Evolutionary conservation across 2,113 vertebrate genomes (phyloP), one percentile per base, ranked within the genome.

Genomic region (Ptilonorhynchus violaceus): DNA sequence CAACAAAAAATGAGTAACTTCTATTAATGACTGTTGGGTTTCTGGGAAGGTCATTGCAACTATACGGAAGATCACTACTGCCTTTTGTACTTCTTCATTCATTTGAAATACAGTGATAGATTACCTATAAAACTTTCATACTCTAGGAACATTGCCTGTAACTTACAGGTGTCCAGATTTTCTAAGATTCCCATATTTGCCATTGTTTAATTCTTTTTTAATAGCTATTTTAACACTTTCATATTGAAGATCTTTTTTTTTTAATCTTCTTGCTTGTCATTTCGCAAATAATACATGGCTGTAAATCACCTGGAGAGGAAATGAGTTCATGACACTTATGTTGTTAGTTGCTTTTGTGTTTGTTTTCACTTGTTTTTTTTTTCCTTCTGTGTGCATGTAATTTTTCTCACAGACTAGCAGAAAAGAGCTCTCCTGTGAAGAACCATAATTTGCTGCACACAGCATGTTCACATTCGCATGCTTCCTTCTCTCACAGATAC

Each of bases 331-430:
- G 41, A 25, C 30, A 58, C 8, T 76, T 49, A 41, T 0, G 1
- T 8, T 39, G 37, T 46, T 35, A 30, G 13, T 5, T 68, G 24
- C 22, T 35, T 60, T 15, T n/a, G 8, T 22, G 20, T 5, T 37
- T 37, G 31, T 0, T 53, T 68, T 47, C 35, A 8, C 13, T 30
- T 35, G 19, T 4, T 5, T 9, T 44, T 62, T 60, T 22, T 22
- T 13, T 9, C 2, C 10, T 9, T 9, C 15, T 5, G 2, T 4
- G 5, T 28, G 9, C 1, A 5, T 4, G 13, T 21, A 4, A 4
- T 35, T 76, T 60, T 83, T 67, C n/a, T 79, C 52, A 46, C 15
- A 52, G 37, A 47, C 19, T 3, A 90, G 41, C n/a, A 75, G 24
- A 59, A 85, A 78, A 85, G 86, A 50, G 3, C 23, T 74, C 50